Conservation (phyloP, 2,888 invertebrate species). For the Drosophila helvetica region DNA sequence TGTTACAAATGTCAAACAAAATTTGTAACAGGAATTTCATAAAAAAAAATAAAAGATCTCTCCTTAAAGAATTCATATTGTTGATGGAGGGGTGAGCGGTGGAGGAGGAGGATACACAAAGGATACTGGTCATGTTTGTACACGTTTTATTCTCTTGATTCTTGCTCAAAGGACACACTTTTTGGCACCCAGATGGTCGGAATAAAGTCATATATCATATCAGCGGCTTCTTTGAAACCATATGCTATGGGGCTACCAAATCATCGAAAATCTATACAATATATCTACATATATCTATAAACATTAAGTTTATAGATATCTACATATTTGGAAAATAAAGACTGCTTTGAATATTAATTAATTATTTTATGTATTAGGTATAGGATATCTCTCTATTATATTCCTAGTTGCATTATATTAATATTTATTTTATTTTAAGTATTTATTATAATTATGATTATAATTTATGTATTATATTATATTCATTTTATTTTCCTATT, state of each 20-base stretch:
- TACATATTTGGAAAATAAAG: too few relatives aligned
- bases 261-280: not conserved
- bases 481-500: too few relatives aligned
- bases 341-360: too few relatives aligned
- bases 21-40: conserved; percentile 27
- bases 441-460: too few relatives aligned
- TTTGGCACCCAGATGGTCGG: not conserved
- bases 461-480: too few relatives aligned
- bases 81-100: not conserved
- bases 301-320: too few relatives aligned
- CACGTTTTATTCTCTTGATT: conserved; percentile 4
- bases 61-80: not conserved
- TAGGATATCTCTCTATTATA: too few relatives aligned
- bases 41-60: conserved; percentile 17
- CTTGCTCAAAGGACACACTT: not conserved
- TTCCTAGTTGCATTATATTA: too few relatives aligned
- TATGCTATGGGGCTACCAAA: not conserved
- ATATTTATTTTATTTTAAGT: too few relatives aligned
- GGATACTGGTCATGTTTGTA: conserved; percentile 18
- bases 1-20: conserved; percentile 36
- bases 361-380: too few relatives aligned
- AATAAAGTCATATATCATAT: not conserved
- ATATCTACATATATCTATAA: too few relatives aligned
- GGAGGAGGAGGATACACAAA: conserved; percentile 37
- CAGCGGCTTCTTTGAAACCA: not conserved